Conservation (phyloP, 1,140 invertebrate species). For the Ladona fulva region DNA sequence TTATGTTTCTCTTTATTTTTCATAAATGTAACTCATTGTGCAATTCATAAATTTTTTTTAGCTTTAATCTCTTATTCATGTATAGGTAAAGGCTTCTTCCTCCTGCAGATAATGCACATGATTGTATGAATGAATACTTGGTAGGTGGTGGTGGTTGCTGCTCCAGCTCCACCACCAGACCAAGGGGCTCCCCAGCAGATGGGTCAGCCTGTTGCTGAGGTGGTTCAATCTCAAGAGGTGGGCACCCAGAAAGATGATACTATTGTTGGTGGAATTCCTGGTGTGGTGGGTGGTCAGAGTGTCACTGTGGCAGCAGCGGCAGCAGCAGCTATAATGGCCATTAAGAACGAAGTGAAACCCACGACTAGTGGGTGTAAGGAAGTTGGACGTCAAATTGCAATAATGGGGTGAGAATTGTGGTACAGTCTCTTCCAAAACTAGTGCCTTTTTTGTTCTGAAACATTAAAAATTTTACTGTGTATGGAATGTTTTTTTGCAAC, state of each 20-base stretch:
- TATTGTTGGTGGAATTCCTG: background rate
- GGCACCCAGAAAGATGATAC: slow-evolving; percentile 20
- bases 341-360: slow-evolving; percentile 19
- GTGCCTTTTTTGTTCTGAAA: too few relatives aligned
- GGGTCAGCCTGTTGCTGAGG: background rate
- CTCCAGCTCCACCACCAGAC: slow-evolving; percentile 11
- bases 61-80: too few relatives aligned
- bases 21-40: too few relatives aligned
- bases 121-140: background rate
- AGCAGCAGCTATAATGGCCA: background rate
- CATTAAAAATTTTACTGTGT: too few relatives aligned
- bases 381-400: slow-evolving; percentile 16
- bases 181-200: slow-evolving; percentile 7
- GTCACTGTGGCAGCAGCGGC: background rate
- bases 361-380: slow-evolving; percentile 17
- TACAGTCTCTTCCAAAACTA: too few relatives aligned
- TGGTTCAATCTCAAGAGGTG: slow-evolving; percentile 18
- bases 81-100: too few relatives aligned
- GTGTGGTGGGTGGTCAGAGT: background rate
- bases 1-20: too few relatives aligned
- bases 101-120: too few relatives aligned
- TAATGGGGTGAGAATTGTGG: slow-evolving; percentile 21
- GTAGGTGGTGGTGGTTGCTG: slow-evolving; percentile 6
- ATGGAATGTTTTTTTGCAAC: too few relatives aligned
- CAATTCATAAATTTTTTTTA: too few relatives aligned